Percentiles rank a stretch among this genome's conserved stretches.
Conservation (phyloP, 37 sponge, comb jelly and placozoan species). For the Halichondria panicea region DNA sequence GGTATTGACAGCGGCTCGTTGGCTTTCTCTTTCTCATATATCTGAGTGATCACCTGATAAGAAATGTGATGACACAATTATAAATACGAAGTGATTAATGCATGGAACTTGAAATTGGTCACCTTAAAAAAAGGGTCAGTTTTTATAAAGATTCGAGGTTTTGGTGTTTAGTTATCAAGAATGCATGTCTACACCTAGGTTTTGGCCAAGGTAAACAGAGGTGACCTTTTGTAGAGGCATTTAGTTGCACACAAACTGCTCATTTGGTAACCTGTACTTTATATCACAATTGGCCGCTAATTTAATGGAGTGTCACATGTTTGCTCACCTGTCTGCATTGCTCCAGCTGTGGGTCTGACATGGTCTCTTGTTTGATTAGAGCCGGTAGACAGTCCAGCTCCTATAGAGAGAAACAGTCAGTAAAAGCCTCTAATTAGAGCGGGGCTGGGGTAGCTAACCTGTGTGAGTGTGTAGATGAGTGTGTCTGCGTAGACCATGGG, state of each 20-base stretch:
- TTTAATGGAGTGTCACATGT: too few species aligned
- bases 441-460: too few species aligned
- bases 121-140: too few species aligned
- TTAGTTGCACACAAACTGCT: background rate
- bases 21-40: slow-evolving; percentile 47
- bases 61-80: background rate
- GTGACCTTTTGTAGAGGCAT: too few species aligned
- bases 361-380: slow-evolving; percentile 12
- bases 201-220: too few species aligned
- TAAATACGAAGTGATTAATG: background rate
- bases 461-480: slow-evolving; percentile 55
- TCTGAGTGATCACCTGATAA: background rate
- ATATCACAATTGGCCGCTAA: background rate
- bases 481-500: slow-evolving; percentile 78
- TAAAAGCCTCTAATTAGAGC: background rate
- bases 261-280: background rate
- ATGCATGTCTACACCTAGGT: too few species aligned
- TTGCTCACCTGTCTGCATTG: slow-evolving; percentile 53
- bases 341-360: slow-evolving; percentile 60
- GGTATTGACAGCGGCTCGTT: slow-evolving; percentile 70
- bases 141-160: too few species aligned
- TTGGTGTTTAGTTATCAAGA: too few species aligned
- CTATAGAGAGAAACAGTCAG: slow-evolving; percentile 4
- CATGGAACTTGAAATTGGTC: too few species aligned
- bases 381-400: slow-evolving; percentile 65